Evolutionary conservation across 2,888 invertebrate species (phyloP).

Genomic region (Thalpophila matura): DNA sequence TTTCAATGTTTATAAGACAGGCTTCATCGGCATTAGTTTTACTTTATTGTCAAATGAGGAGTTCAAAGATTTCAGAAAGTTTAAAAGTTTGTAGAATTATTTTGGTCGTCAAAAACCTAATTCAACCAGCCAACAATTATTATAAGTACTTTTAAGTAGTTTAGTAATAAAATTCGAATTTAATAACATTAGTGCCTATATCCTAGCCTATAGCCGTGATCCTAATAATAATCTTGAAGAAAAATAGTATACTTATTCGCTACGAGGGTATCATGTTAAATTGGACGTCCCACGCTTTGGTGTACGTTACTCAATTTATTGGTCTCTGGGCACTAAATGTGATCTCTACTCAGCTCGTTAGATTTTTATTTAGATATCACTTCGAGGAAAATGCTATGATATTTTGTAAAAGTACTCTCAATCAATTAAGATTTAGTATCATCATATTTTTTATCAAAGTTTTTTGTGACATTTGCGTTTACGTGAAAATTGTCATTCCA

Average conservation of each 20-base stretch:
- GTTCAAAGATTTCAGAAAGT: no score
- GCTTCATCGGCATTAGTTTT: no score
- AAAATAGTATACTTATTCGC: constrained; percentile 50
- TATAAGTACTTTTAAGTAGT: no score
- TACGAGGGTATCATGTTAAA: constrained; percentile 77
- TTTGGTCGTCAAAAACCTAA: no score
- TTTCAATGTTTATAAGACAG: no score
- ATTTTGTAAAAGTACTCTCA: constrained; percentile 19
- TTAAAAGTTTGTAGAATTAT: no score
- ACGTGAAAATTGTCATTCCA: background rate
- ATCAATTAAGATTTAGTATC: constrained; percentile 19
- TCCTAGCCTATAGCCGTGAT: no score
- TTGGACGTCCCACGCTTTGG: constrained; percentile 69
- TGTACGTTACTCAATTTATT: constrained; percentile 77
- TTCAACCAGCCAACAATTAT: no score
- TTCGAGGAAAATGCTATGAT: constrained; percentile 31
- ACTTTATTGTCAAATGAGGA: no score
- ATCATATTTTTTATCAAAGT: background rate
- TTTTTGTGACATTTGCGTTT: background rate
- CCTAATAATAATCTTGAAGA: constrained; percentile 27
- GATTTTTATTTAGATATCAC: constrained; percentile 58
- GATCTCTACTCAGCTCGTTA: constrained; percentile 64
- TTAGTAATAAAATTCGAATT: no score
- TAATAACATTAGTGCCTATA: no score
- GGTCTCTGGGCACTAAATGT: constrained; percentile 74